Percentiles rank a stretch among this genome's conserved stretches.
phyloP scores from a whole-genome alignment of 2,888 invertebrate species.

The Myopa testacea region DNA sequence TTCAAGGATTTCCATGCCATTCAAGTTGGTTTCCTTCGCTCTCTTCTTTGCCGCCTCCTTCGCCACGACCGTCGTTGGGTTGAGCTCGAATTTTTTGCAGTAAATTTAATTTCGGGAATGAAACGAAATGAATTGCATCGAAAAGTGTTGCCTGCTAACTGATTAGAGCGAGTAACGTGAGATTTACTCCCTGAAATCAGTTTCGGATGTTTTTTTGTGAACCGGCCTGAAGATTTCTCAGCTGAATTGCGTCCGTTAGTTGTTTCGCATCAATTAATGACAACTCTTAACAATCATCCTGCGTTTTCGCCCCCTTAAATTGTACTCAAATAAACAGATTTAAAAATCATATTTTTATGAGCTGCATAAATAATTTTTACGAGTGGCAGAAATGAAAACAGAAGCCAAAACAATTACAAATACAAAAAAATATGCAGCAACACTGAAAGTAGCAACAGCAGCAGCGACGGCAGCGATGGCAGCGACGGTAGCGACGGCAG shows the following conservation, averaged over 20 bases:
- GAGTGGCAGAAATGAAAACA: background rate
- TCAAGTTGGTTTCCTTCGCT: background rate
- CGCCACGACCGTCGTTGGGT: background rate
- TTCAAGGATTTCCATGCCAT: background rate
- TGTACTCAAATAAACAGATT: background rate
- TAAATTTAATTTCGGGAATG: background rate
- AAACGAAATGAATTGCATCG: background rate
- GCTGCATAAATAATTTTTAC: conserved; percentile 16
- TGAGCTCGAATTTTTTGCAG: conserved; percentile 1
- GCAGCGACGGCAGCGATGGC: background rate
- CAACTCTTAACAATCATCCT: too few species aligned
- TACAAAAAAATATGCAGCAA: background rate
- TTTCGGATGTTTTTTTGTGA: too few species aligned
- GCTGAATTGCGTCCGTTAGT: too few species aligned
- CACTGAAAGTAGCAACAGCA: background rate
- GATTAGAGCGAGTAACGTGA: too few species aligned
- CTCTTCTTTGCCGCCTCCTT: background rate
- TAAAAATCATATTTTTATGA: background rate
- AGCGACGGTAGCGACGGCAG: background rate
- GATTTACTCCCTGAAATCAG: too few species aligned
- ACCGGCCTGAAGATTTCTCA: too few species aligned
- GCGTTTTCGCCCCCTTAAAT: too few species aligned
- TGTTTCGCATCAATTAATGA: too few species aligned
- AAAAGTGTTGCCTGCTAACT: background rate
- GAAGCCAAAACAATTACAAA: background rate